Base-by-base conservation (phyloP, 2,797 vertebrate species). In the Gambusia yucatana region DNA sequence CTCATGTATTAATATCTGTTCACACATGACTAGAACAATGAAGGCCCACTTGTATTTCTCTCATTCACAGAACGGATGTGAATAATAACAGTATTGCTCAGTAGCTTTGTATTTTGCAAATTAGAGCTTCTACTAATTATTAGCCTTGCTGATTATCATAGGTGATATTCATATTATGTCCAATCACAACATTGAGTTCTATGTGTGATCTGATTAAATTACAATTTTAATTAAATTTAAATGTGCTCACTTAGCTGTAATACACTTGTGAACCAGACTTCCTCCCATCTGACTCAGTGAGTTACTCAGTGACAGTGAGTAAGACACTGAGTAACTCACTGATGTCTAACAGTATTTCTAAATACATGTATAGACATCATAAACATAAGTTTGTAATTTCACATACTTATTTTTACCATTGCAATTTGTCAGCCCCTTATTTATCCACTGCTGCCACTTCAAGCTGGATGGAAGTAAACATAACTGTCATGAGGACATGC, bases 1-100 rank as follows among this genome's bases (percentile, higher is more conserved):
- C 69, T 82, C 89, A 90, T 75, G 81, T 86, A 88, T 91, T 88
- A 86, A 91, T 85, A 85, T 78, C 86, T 87, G 50, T 77, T 89
- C 75, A 55, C 65, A 72, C 87, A 80, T 81, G 87, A 88, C 88
- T 85, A 75, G 78, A 89, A 87, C 77, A 83, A 81, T 77, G 88
- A 89, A 91, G 75, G 17, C 78, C 88, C 44, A 48, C 84, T 83
- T 65, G 36, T 36, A 39, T 65, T 39, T 65, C 84, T 77, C 89
- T 87, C 84, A 82, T 82, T 89, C 75, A 80, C 57, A 75, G 59
- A 78, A 59, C 72, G 67, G 72, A 81, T 84, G 52, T 76, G 74
- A 65, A 85, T 78, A 87, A 81, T 86, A 78, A 80, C 73, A 22
- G 33, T 76, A 82, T 90, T 90, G 84, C 87, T 86, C 65, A 39